Evolutionary conservation across 2,113 vertebrate species (phyloP), one percentile per base, ranked within the genome.

Genomic region (Engraulis encrasicolus): DNA sequence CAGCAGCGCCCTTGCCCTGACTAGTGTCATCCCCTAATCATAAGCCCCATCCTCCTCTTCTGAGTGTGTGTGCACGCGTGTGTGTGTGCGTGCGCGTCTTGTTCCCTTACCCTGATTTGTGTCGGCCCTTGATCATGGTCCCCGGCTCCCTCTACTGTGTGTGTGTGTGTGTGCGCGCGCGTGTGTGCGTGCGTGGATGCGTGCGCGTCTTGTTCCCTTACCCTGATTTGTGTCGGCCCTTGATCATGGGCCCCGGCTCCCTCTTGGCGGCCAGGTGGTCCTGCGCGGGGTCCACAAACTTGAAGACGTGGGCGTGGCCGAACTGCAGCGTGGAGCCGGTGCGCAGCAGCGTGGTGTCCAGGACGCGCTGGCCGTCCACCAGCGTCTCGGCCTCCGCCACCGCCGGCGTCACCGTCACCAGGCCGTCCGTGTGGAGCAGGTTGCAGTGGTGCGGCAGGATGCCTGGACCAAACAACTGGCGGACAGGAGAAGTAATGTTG

Each of bases 361-460:
- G 94, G 85, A 99, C 93, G 40, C 96, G 96, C 86, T 97, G 98
- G 14, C 98, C 97, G 49, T 99, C 98, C 12, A 99, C 96, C 0
- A 96, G 98, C 0, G 97, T 99, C 93, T 99, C 98, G 0, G 97
- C 97, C 3, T 98, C 97, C 49, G 96, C 94, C 81, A 93, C 96
- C 89, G 95, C 96, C 0, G 98, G 98, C 0, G 97, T 99, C 88
- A 99, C 97, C 0, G 96, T 99, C 78, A 99, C 98, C 89, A 99
- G 96, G 0, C 98, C 98, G n/a, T 99, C 98, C 82, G 96, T 96
- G 91, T 99, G 98, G 86, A 96, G 98, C 84, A 99, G 96, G 91
- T 99, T 96, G 90, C 98, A 99, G 90, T 99, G 98, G 91, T 99
- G 97, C 61, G 98, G 97, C 17, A 98, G 96, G 84, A 99, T 96